Percentiles rank a stretch among this genome's conserved stretches.
Evolutionary conservation across 2,797 vertebrate genomes (phyloP).

Genomic region (Catharus ustulatus): DNA sequence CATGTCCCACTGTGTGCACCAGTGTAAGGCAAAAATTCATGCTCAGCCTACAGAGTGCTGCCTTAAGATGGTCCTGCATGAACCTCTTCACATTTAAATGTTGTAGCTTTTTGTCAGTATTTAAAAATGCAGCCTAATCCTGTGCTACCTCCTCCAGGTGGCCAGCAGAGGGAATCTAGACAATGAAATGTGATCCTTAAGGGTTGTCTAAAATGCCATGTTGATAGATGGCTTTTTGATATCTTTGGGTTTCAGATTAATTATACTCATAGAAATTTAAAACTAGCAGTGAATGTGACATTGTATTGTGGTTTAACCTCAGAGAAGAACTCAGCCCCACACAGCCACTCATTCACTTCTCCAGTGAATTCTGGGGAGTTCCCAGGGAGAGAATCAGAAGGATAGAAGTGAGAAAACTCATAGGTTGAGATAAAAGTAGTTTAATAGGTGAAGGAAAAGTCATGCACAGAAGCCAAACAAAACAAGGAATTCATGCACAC

Average conservation of each 20-base stretch:
- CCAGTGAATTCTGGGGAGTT: fast-evolving
- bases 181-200: background rate
- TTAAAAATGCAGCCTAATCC: background rate
- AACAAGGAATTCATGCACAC: background rate
- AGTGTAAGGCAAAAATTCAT: background rate
- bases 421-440: background rate
- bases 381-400: background rate
- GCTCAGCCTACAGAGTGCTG: background rate
- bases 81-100: background rate
- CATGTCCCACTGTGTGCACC: background rate
- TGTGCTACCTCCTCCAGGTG: background rate
- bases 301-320: background rate
- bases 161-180: background rate
- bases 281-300: background rate
- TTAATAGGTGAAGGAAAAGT: background rate
- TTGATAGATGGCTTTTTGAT: background rate
- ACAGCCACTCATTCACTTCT: background rate
- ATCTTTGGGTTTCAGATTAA: background rate
- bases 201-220: background rate
- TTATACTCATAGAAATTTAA: background rate
- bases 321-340: background rate
- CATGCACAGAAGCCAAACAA: background rate
- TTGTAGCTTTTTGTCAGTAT: fast-evolving
- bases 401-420: background rate
- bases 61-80: background rate